These are phyloP conservation scores for Xestobium rufovillosum DNA, from an alignment of 2,888 invertebrate species.

Conservation along the genomic window DNA sequence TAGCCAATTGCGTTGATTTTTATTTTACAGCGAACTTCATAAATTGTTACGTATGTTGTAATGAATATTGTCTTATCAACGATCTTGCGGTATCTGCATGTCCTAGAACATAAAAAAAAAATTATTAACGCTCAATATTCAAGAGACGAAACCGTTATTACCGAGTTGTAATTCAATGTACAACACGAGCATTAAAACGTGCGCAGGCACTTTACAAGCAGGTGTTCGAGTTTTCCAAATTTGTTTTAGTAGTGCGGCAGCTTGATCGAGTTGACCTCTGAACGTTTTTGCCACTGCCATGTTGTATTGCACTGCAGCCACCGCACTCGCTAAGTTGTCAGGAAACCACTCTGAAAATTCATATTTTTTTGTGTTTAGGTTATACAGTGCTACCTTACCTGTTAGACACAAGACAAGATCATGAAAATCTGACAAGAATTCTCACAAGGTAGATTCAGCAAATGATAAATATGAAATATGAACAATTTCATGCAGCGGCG, in stretches of 20 bases:
- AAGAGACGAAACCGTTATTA: conserved; percentile 2
- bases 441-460: no score
- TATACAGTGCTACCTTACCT: no score
- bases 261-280: conserved; percentile 65
- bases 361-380: no score
- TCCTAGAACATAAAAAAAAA: conserved; percentile 40
- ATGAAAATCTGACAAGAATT: no score
- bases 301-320: conserved; percentile 70
- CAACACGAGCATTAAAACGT: conserved; percentile 56
- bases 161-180: conserved; percentile 60
- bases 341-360: conserved; percentile 55
- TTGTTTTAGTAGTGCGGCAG: conserved; percentile 40
- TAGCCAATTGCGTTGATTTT: no score
- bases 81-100: conserved; percentile 51
- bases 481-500: no score
- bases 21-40: no score
- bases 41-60: no score
- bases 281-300: conserved; percentile 68
- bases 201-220: conserved; percentile 49
- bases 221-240: conserved; percentile 49
- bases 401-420: no score
- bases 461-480: no score
- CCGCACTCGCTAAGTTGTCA: conserved; percentile 54
- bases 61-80: conserved; percentile 55
- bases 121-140: conserved; percentile 8